These are phyloP conservation scores for Pollimyrus isidori DNA, from an alignment of 2,113 vertebrate genomes.

Conservation along the genomic window DNA sequence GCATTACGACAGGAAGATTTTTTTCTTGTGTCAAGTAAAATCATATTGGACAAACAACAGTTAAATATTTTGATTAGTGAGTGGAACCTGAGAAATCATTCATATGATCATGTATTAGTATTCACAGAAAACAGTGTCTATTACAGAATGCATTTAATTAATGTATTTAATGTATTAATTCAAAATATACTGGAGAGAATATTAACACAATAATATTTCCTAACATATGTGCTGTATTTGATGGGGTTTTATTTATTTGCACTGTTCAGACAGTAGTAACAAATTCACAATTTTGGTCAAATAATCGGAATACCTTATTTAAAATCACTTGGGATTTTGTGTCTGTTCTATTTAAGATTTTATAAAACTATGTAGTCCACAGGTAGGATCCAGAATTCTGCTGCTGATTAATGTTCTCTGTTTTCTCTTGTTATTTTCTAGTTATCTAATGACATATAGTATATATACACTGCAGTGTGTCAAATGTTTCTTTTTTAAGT, in stretches of 20 bases:
- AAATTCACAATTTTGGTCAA: not conserved
- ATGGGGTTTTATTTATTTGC: not conserved
- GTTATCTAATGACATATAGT: not conserved
- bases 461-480: not conserved
- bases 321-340: not conserved
- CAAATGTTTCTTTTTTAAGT: not conserved
- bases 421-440: not conserved
- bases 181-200: constrained; percentile 46
- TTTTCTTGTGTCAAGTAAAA: not conserved
- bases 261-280: not conserved
- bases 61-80: not conserved
- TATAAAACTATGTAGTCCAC: not conserved
- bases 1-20: not conserved
- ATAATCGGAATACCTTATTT: not conserved
- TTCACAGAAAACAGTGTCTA: constrained; percentile 23
- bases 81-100: not conserved
- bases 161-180: constrained; percentile 51
- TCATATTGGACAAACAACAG: not conserved
- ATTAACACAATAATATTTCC: constrained; percentile 47
- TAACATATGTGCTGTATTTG: not conserved
- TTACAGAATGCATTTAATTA: constrained; percentile 51
- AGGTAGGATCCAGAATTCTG: not conserved
- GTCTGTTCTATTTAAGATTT: not conserved
- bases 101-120: not conserved
- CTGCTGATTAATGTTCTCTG: not conserved